phyloP scores from a whole-genome alignment of 2,888 invertebrate genomes.

The Ophion costatus region DNA sequence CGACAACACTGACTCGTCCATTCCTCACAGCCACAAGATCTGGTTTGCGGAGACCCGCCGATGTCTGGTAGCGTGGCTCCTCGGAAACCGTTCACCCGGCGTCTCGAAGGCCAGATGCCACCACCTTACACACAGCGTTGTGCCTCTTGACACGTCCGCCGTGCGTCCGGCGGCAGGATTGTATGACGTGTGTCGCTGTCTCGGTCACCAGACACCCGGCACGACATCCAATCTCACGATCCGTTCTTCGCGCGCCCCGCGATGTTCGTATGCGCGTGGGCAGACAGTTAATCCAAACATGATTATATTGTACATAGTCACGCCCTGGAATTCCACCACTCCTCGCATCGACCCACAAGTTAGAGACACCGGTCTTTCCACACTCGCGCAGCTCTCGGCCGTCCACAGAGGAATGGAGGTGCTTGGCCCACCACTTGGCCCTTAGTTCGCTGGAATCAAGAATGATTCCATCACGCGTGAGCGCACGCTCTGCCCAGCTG shows the following conservation, averaged over 20 bases:
- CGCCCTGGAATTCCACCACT: conserved; percentile 22
- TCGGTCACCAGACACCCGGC: conserved; percentile 74
- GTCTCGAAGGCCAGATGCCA: conserved; percentile 68
- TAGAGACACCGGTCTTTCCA: conserved; percentile 28
- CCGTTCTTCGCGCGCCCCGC: conserved; percentile 66
- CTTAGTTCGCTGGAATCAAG: background rate
- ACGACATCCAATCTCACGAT: conserved; percentile 69
- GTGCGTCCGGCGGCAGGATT: conserved; percentile 78
- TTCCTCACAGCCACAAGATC: conserved; percentile 57
- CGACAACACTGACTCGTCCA: conserved; percentile 28
- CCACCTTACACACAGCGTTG: conserved; percentile 71
- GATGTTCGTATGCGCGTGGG: conserved; percentile 73
- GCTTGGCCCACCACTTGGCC: conserved; percentile 2
- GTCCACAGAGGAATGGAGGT: conserved; percentile 37
- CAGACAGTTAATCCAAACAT: conserved; percentile 75
- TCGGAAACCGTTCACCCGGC: conserved; percentile 72
- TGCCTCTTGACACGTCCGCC: conserved; percentile 78
- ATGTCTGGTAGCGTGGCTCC: conserved; percentile 71
- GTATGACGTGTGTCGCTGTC: conserved; percentile 76
- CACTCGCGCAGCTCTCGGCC: conserved; percentile 48
- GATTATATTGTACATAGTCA: conserved; percentile 71
- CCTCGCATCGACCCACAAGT: conserved; percentile 44
- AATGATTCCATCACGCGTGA: background rate
- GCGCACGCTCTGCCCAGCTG: background rate
- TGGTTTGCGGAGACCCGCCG: conserved; percentile 56